These are phyloP conservation scores for Gallinago undulata DNA, from an alignment of 2,113 vertebrate species.

Conservation along the genomic window DNA sequence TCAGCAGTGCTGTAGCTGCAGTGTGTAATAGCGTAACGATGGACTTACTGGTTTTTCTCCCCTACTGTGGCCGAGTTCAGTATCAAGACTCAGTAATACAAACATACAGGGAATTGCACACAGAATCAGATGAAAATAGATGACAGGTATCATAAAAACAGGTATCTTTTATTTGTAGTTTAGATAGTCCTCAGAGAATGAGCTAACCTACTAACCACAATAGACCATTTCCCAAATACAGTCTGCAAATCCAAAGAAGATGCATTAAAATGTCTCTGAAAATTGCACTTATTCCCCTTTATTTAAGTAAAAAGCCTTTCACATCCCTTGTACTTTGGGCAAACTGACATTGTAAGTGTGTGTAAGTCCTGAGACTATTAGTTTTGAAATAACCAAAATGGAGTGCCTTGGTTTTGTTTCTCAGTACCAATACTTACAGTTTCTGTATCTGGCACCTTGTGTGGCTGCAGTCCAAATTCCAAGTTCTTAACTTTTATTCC, in stretches of 20 bases:
- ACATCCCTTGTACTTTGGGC: not conserved
- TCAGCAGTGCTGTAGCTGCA: not conserved
- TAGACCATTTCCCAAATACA: not conserved
- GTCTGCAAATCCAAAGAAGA: not conserved
- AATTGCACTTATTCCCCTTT: not conserved
- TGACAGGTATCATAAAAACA: not conserved
- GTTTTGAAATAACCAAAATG: not conserved
- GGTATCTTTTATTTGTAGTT: not conserved
- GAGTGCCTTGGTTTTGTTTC: not conserved
- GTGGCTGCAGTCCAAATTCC: conserved; percentile 95
- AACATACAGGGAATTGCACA: not conserved
- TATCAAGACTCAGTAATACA: not conserved
- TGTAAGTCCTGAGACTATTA: not conserved
- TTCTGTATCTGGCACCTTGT: conserved; percentile 94
- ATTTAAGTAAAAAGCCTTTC: not conserved
- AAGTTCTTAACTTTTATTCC: conserved; percentile 95
- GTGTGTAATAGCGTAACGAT: fast-evolving
- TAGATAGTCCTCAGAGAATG: not conserved
- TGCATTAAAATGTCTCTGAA: not conserved
- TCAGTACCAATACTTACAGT: conserved; percentile 79
- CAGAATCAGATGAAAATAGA: not conserved
- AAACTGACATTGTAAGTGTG: not conserved
- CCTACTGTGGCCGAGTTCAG: fast-evolving
- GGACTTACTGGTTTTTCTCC: not conserved
- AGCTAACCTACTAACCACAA: not conserved